Conservation (phyloP, 2,888 invertebrate genomes). For the Tortrix viridana region DNA sequence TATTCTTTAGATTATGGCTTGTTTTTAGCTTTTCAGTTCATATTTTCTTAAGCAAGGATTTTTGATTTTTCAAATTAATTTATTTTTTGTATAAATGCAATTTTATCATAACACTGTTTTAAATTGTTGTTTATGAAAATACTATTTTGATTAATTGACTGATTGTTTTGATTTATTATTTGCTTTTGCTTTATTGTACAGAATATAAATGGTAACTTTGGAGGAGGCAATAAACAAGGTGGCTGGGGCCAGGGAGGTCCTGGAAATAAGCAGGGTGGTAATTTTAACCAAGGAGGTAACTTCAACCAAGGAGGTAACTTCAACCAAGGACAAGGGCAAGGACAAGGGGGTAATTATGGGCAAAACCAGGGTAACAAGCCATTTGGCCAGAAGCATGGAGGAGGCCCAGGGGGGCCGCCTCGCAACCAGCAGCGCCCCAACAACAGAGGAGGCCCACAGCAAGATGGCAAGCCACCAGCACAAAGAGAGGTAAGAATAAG, state of each 20-base stretch:
- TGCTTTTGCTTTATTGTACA: constrained; percentile 48
- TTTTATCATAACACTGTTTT: too few relatives aligned
- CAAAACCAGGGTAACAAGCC: constrained; percentile 53
- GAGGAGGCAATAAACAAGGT: constrained; percentile 62
- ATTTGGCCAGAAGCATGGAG: constrained; percentile 48
- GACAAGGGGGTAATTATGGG: constrained; percentile 40
- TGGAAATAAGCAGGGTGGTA: constrained; percentile 58
- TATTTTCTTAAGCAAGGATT: too few relatives aligned
- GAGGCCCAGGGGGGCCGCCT: constrained; percentile 45
- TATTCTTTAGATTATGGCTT: too few relatives aligned
- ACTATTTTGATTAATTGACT: too few relatives aligned
- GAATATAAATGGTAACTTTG: constrained; percentile 74
- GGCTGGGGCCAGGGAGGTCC: constrained; percentile 57
- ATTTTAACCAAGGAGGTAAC: constrained; percentile 40
- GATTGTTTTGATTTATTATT: not conserved
- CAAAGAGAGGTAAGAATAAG: constrained; percentile 65
- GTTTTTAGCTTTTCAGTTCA: too few relatives aligned
- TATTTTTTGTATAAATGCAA: too few relatives aligned
- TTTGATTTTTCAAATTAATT: too few relatives aligned
- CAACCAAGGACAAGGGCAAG: constrained; percentile 33
- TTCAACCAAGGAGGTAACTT: constrained; percentile 38
- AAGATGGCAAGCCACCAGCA: constrained; percentile 64
- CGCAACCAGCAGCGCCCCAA: constrained; percentile 55
- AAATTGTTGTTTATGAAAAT: too few relatives aligned
- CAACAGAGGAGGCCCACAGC: constrained; percentile 52